Evolutionary conservation across 2,113 vertebrate species (phyloP).

Genomic region (Rhabdornis inornatus): DNA sequence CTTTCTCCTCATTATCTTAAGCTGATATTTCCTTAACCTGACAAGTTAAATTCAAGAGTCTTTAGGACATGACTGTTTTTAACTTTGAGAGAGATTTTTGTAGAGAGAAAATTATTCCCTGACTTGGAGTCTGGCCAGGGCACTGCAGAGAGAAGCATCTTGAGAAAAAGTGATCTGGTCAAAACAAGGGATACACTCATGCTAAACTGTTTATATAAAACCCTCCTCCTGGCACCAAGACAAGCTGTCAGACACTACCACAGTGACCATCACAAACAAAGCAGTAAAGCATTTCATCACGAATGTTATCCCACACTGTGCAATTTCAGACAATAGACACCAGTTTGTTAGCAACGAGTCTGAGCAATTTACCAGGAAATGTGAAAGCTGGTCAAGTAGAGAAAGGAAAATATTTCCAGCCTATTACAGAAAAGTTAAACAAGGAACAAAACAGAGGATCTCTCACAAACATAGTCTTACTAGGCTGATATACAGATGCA

Average conservation of each 20-base stretch:
- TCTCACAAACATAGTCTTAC: neutral
- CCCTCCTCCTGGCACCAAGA: slow-evolving; percentile 30
- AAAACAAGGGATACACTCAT: slow-evolving; percentile 9
- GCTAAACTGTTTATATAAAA: slow-evolving; percentile 39
- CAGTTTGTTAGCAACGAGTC: slow-evolving; percentile 29
- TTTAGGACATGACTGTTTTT: neutral
- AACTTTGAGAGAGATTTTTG: slow-evolving; percentile 29
- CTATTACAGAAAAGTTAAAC: slow-evolving; percentile 31
- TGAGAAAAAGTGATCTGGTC: slow-evolving; percentile 27
- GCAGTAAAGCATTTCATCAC: slow-evolving; percentile 60
- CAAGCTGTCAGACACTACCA: slow-evolving; percentile 40
- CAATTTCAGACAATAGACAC: slow-evolving; percentile 51
- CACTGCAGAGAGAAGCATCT: slow-evolving; percentile 32
- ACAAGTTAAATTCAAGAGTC: slow-evolving; percentile 18
- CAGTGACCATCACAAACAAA: slow-evolving; percentile 62
- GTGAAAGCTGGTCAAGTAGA: slow-evolving; percentile 50
- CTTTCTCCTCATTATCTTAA: neutral
- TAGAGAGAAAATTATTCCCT: slow-evolving; percentile 44
- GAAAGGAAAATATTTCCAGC: slow-evolving; percentile 44
- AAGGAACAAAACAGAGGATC: neutral
- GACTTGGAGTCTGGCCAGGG: slow-evolving; percentile 33
- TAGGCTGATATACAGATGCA: neutral
- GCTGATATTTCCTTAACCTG: slow-evolving; percentile 19
- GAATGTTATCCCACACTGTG: slow-evolving; percentile 49
- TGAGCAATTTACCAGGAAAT: slow-evolving; percentile 58